Evolutionary conservation across 2,888 invertebrate genomes (phyloP).

Genomic region (Tridacna crocea): DNA sequence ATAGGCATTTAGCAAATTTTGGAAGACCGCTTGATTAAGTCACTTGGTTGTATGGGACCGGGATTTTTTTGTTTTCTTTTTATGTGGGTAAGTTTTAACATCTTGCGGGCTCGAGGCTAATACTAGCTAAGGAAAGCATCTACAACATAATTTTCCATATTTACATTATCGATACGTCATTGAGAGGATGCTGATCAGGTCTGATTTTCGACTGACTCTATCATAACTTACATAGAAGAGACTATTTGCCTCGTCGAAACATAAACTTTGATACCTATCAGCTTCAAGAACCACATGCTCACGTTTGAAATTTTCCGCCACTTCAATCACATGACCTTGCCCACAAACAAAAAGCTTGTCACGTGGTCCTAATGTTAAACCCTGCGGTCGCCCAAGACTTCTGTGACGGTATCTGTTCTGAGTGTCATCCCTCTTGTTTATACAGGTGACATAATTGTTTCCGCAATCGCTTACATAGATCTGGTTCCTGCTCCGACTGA

Average conservation of each 20-base stretch:
- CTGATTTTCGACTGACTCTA: not conserved
- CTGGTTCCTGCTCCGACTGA: not conserved
- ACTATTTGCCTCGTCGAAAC: not conserved
- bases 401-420: not conserved
- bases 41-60: too few species aligned
- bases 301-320: constrained; percentile 2
- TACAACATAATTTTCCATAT: too few species aligned
- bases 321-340: not conserved
- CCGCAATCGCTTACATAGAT: not conserved
- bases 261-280: not conserved
- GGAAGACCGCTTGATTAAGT: too few species aligned
- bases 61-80: not conserved
- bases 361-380: not conserved
- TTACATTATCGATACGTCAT: not conserved
- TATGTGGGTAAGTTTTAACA: too few species aligned
- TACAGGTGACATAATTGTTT: not conserved
- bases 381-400: not conserved
- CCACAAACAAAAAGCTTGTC: constrained; percentile 5
- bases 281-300: constrained; percentile 1
- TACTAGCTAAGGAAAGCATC: too few species aligned
- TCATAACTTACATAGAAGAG: not conserved
- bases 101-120: too few species aligned
- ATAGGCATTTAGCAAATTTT: too few species aligned
- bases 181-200: not conserved
- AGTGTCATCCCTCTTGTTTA: constrained; percentile 10